These are phyloP conservation scores for Lamproptera curius DNA, from an alignment of 2,888 invertebrate genomes.

Conservation along the genomic window DNA sequence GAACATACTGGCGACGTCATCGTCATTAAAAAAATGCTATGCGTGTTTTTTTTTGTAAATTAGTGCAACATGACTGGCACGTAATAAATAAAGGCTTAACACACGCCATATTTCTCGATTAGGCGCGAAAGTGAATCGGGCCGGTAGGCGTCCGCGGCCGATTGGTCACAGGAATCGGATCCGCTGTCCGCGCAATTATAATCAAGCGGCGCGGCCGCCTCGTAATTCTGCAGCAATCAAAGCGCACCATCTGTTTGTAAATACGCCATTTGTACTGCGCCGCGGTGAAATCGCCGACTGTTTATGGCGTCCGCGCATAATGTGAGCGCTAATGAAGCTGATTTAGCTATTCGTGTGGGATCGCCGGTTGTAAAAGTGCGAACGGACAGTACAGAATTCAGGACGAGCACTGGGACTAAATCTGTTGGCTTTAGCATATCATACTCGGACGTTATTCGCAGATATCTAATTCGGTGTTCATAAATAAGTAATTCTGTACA, in stretches of 20 bases:
- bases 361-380: too few species aligned
- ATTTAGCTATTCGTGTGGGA: slow-evolving; percentile 1
- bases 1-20: neutral
- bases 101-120: slow-evolving; percentile 76
- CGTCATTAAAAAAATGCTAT: too few species aligned
- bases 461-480: too few species aligned
- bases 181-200: slow-evolving; percentile 74
- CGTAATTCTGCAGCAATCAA: slow-evolving; percentile 76
- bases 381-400: too few species aligned
- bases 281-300: slow-evolving; percentile 35
- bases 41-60: slow-evolving; percentile 72
- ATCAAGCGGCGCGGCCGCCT: slow-evolving; percentile 64
- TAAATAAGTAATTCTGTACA: too few species aligned
- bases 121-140: slow-evolving; percentile 66
- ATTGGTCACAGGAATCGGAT: slow-evolving; percentile 76
- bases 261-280: slow-evolving; percentile 29
- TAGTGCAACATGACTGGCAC: slow-evolving; percentile 62
- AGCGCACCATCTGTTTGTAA: slow-evolving; percentile 60
- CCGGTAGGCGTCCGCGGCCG: slow-evolving; percentile 53
- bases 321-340: neutral
- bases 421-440: too few species aligned
- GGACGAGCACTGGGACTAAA: too few species aligned
- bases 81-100: slow-evolving; percentile 75
- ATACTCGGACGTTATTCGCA: too few species aligned
- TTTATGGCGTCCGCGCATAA: slow-evolving; percentile 29